Evolutionary conservation across 2,888 invertebrate genomes (phyloP), one percentile per base, ranked within the genome.

Genomic region (Hecatera dysodea): DNA sequence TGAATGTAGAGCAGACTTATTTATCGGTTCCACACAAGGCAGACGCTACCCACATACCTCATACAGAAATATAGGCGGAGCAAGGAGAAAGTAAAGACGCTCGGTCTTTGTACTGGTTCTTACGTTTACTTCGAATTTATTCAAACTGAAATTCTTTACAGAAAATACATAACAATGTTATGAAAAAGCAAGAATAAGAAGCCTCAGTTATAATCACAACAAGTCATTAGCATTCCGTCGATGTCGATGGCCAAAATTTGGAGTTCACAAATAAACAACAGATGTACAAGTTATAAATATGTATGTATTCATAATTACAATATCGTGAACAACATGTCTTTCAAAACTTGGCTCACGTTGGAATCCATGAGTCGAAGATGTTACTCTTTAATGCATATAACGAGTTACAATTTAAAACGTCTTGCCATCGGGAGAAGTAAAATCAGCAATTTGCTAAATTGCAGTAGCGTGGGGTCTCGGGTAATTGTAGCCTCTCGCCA

Each of bases 401-500:
- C 91, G 90, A 93, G 90, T 88, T 90, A 93, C 92, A 94, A 94
- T 94, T 91, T 91, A 86, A 90, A 90, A 90, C 87, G 90, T 90
- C 91, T 92, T 90, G 93, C 94, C 92, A 86, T 88, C 87, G 93
- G 92, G 92, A 87, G 80, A 90, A 93, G 91, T 92, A 92, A 93
- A 92, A 93, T 93, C 90, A 85, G 93, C 93, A 93, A 95, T 95
- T 95, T 94, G 88, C 87, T 76, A 95, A 92, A 95, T 95, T 94
- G 93, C 94, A 92, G 91, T 90, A 88, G 91, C 93, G 90, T 89
- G 90, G 89, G 91, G 90, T 75, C 89, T 85, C 68, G 79, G 71
- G 91, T 94, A 94, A 94, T 95, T 94, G 93, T 90, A 89, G 90
- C 91, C 92, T 91, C 90, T 91, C 86, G 89, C 88, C 86, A 83